Evolutionary conservation across 2,888 invertebrate species (phyloP).

Genomic region (Salticus scenicus): DNA sequence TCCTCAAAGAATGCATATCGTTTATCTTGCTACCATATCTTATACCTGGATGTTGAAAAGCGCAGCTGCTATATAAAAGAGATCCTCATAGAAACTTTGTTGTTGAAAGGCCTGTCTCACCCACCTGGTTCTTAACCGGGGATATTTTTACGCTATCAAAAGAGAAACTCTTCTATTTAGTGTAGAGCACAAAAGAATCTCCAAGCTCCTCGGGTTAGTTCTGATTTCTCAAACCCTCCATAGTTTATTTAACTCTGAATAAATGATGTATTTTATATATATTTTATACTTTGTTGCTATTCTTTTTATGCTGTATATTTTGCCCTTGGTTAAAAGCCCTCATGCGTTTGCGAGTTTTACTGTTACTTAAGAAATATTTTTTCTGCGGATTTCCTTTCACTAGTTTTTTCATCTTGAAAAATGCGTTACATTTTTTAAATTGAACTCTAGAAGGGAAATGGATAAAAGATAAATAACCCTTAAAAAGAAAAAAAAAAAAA

Average conservation of each 20-base stretch:
- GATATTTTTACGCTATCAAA: background rate
- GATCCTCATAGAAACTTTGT: background rate
- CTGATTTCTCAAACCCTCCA: background rate
- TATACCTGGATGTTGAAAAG: background rate
- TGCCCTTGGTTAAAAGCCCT: background rate
- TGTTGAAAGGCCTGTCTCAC: background rate
- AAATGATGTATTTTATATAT: background rate
- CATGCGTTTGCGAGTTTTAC: background rate
- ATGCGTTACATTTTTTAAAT: too few relatives aligned
- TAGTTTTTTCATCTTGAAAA: too few relatives aligned
- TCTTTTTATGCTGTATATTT: background rate
- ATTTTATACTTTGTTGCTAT: background rate
- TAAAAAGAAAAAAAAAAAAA: too few relatives aligned
- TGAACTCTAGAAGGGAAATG: too few relatives aligned
- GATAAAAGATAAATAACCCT: too few relatives aligned
- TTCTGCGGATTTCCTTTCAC: background rate
- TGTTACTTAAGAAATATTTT: too few relatives aligned
- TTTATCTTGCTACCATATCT: conserved; percentile 21
- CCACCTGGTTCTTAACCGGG: conserved; percentile 16
- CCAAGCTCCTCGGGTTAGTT: background rate
- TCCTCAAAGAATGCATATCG: conserved; percentile 21
- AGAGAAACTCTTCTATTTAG: background rate
- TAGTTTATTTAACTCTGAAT: conserved; percentile 4
- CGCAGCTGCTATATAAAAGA: background rate
- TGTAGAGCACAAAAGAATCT: background rate